These are phyloP conservation scores for Pteronura brasiliensis DNA, from an alignment of 2,113 vertebrate species.

Conservation along the genomic window DNA sequence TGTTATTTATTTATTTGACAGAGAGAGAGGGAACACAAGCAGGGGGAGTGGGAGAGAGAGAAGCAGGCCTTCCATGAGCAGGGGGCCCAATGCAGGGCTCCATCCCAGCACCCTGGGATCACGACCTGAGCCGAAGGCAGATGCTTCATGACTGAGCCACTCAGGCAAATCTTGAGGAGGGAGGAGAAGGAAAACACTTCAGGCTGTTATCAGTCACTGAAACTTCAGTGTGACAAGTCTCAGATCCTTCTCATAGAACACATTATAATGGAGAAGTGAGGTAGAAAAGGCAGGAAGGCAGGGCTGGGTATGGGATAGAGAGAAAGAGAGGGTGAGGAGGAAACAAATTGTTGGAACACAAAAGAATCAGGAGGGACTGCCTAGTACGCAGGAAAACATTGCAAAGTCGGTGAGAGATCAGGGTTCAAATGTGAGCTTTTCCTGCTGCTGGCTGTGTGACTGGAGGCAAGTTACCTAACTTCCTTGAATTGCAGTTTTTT, in stretches of 20 bases:
- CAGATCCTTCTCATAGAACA: background rate
- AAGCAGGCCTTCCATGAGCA: too few species aligned
- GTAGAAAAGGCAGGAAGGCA: background rate
- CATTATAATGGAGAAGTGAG: background rate
- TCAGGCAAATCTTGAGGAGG: too few species aligned
- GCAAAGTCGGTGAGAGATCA: background rate
- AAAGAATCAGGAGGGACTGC: background rate
- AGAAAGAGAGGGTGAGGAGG: background rate
- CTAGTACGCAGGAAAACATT: too few species aligned
- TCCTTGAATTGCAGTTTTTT: background rate
- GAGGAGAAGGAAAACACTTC: too few species aligned
- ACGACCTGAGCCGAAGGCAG: too few species aligned
- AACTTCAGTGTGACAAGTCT: background rate
- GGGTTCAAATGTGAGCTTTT: background rate
- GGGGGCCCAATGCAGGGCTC: too few species aligned
- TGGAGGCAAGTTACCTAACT: too few species aligned
- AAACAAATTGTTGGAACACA: background rate
- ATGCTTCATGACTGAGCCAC: too few species aligned
- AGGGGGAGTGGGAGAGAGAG: too few species aligned
- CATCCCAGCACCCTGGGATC: too few species aligned
- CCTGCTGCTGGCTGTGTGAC: background rate
- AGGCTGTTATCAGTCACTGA: background rate
- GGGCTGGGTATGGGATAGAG: background rate
- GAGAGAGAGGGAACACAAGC: too few species aligned
- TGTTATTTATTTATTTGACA: too few species aligned